Evolutionary conservation across 2,888 invertebrate species (phyloP), one percentile per base, ranked within the genome.

Genomic region (Cephus pygmeus): DNA sequence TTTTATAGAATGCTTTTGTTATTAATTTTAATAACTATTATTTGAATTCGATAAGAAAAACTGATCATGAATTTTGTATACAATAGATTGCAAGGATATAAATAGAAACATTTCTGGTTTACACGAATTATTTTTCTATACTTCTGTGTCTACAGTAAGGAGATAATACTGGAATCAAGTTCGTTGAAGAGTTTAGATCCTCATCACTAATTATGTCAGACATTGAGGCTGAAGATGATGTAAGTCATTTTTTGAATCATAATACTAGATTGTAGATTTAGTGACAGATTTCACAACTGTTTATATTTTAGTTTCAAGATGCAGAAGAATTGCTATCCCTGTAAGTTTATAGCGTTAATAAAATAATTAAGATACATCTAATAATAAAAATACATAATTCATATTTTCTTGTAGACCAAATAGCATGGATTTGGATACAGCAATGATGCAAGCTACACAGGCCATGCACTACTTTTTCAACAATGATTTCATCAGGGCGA

Each of bases 381-480:
- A 56, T 56, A 77, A 35, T 30, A 79, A 33, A 79, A 78, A 71
- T 73, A 56, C 34, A 23, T 73, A 30, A 23, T 75, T 31, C 15
- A 75, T 75, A 77, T 78, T 73, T 78, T 77, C 78, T 87, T 86
- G n/a, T 80, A 92, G 92, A 77, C 87, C 88, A 75, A 90, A 90
- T 69, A 91, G 92, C 33, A 94, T 95, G 93, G 94, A 95, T 81
- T 90, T 97, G 83, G 93, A 94, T 69, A 93, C 94, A 40, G 95
- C 97, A 1, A 93, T 98, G 82, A 93, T 93, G 76, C 97, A 98
- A 87, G 95, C 96, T 23, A 95, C 95, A 88, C 91, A 93, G 76
- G 97, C 98, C 0, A 95, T 98, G n/a, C 94, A 96, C 88, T 95
- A 95, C 85, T 99, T 98, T 91, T 97, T 99, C 91, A 98, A 98